Evolutionary conservation across 2,113 vertebrate genomes (phyloP), one percentile per base, ranked within the genome.

Genomic region (Sardina pilchardus): DNA sequence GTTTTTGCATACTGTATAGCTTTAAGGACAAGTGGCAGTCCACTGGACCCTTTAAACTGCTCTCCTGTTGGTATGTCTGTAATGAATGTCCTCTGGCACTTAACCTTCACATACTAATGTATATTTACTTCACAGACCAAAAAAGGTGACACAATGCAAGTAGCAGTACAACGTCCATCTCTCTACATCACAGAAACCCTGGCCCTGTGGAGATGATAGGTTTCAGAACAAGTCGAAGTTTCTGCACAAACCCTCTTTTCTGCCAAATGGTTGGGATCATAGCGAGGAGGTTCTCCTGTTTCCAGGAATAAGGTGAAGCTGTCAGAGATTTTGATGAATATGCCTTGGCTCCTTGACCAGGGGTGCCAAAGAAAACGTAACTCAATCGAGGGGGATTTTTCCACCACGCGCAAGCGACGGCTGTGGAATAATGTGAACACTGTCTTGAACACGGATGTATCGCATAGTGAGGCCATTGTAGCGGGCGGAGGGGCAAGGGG

Each of bases 341-440:
- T 87, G 89, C 89, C 87, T 89, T 88, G 92, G 90, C 86, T 86
- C 50, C 44, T 86, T 87, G 89, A 90, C 86, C 88, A 67, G 36
- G 34, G 9, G 84, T 91, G 94, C 95, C 95, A 95, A 95, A 94
- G 90, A 91, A 95, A 94, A 93, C 94, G 94, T 86, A 50, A 88
- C 90, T 91, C 90, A 88, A 89, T 92, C 87, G 87, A 90, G 91
- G 82, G 39, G 63, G 89, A 91, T 89, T 85, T 92, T 94, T 94
- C 93, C 94, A 92, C 82, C 34, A 89, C 87, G 44, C 86, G 88
- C 88, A 89, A 90, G 84, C 88, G 82, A 82, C 87, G 89, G 75
- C 83, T 86, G 85, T 83, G 21, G 87, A 88, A 94, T 94, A 94
- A 94, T 90, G 90, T 87, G 86, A 81, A 42, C 87, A 90, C 88